Evolutionary conservation across 2,113 vertebrate species (phyloP), one percentile per base, ranked within the genome.

Genomic region (Tapirus terrestris): DNA sequence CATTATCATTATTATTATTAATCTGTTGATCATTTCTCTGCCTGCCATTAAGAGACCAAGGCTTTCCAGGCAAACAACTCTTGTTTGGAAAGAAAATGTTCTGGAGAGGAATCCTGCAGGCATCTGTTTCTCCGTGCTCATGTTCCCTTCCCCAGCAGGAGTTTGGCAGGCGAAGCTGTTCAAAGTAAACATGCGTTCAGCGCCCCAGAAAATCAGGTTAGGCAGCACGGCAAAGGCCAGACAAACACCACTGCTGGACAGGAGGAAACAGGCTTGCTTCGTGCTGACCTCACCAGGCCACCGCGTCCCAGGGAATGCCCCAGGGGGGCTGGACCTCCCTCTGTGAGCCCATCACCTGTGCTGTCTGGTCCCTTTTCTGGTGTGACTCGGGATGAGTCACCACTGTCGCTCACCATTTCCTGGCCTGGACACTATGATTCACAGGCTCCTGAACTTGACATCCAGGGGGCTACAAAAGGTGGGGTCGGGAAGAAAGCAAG

Each of bases 71-170:
- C 39, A 92, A 98, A 97, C 97, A 98, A 56, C 53, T 68, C 95
- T 72, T 97, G 94, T 98, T 98, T 97, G 96, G 98, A 98, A 95
- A 98, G 96, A 98, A 98, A 98, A 97, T 95, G 72, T 96, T 98
- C 97, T 3, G 0, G 93, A 96, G 88, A 25, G 85, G 61, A 76
- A 63, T 45, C 29, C 96, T 82, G 45, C 5, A 8, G 96, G 81
- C 72, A 65, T 92, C 89, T 83, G 94, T 58, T 60, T 86, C 27
- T 33, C 94, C 92, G 70, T 94, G 80, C 97, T 98, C 98, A 92
- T 94, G 96, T 98, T 98, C 1, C 0, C 16, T 97, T 96, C 51
- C 91, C 23, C 88, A 80, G 98, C 25, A 13, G 60, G 92, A 58
- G 94, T 94, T 88, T 91, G 85, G 96, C 88, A 97, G 92, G 76